Evolutionary conservation across 2,113 vertebrate species (phyloP).

Genomic region (Plotosus lineatus): DNA sequence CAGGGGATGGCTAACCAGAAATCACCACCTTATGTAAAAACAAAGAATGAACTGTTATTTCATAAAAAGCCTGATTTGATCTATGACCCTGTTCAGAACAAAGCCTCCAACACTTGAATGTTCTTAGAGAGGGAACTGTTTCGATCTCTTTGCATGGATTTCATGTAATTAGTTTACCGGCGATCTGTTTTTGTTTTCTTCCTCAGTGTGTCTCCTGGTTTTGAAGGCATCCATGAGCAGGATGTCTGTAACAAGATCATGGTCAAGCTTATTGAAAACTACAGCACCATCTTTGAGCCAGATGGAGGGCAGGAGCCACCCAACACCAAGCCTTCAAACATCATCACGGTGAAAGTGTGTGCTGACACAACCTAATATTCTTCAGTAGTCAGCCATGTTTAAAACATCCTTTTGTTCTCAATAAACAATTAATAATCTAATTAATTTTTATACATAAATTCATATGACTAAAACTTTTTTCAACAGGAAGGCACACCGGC

Average conservation of each 20-base stretch:
- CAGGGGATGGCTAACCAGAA: background rate
- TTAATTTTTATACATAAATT: too few species aligned
- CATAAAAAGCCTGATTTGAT: background rate
- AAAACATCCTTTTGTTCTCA: background rate
- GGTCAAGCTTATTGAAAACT: constrained; percentile 85
- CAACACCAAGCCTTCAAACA: constrained; percentile 61
- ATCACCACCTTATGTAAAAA: background rate
- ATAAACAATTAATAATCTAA: too few species aligned
- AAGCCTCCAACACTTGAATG: background rate
- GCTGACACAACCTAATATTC: background rate
- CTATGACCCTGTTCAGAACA: background rate
- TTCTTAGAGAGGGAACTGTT: background rate
- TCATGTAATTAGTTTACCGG: background rate
- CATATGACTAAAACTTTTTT: too few species aligned
- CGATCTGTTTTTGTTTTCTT: constrained; percentile 48
- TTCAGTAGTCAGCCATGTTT: background rate
- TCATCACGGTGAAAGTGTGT: constrained; percentile 83
- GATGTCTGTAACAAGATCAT: constrained; percentile 90
- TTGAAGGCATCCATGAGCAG: constrained; percentile 86
- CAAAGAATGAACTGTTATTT: background rate
- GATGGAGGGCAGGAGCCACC: constrained; percentile 55
- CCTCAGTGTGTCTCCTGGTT: constrained; percentile 79
- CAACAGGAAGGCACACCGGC: too few species aligned
- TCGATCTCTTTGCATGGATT: background rate
- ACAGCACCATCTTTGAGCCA: constrained; percentile 77